Base-by-base conservation (phyloP, 2,113 vertebrate genomes). In the Syngnathoides biaculeatus region DNA sequence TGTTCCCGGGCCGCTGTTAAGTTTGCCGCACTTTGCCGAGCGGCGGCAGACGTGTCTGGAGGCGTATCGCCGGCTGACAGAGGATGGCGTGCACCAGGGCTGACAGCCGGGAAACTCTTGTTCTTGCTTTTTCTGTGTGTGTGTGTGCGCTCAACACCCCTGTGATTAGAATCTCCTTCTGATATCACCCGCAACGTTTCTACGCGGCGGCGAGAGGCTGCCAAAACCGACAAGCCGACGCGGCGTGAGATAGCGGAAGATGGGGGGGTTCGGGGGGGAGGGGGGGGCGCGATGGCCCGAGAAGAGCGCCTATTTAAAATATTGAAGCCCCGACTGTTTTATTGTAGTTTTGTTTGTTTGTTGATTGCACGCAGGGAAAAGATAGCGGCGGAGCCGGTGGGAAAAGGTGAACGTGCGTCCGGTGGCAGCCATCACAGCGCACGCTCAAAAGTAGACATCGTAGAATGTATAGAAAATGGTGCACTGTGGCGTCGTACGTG, bases 141-240 rank as follows among this genome's bases (percentile, higher is more conserved):
- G 93, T 94, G 94, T 92, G 89, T 91, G 89, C 88, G 92, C 94
- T 94, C 93, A 92, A 91, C 93, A 93, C 93, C 92, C 91, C 92
- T 95, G 92, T 96, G 94, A 96, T 98, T 95, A 98, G 93, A 94
- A 94, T 94, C 93, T 94, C 92, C 89, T 91, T 96, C 91, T 95
- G 94, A 96, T 95, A 94, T 93, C 94, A 94, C 94, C 94, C 95
- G 94, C 94, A 95, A 93, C 91, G 94, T 94, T 93, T 94, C 91
- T 90, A 94, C 93, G 91, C 93, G 90, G 92, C 80, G 88, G 80
- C 69, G 72, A 67, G 80, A 85, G 90, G 84, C 91, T 93, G 93
- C 93, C 93, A 93, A 73, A 91, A 90, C 77, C 91, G 86, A 62
- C 90, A 88, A 76, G 84, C 81, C 80, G 83, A 80, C 73, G 69